A percentile compares a stretch with the other conserved stretches of the same genome.
phyloP scores from a whole-genome alignment of 2,888 invertebrate genomes.

The Tubulanus polymorphus region DNA sequence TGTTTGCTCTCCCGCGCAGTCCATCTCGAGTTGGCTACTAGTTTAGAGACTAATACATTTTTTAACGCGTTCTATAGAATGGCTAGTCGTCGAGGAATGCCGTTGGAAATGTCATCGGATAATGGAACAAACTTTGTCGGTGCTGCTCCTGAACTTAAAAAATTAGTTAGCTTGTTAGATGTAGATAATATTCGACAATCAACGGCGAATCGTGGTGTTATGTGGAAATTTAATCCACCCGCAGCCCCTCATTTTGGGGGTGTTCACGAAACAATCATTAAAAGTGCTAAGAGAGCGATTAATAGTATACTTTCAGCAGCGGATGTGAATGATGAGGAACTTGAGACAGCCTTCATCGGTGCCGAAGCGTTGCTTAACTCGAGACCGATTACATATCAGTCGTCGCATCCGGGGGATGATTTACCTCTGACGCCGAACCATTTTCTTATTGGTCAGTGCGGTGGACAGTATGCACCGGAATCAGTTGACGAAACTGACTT shows the following conservation, averaged over 20 bases:
- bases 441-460: neutral
- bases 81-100: conserved; percentile 17
- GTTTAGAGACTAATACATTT: conserved; percentile 11
- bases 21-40: conserved; percentile 9
- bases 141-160: conserved; percentile 10
- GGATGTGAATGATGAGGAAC: conserved; percentile 23
- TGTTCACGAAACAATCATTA: conserved; percentile 21
- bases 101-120: conserved; percentile 14
- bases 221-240: conserved; percentile 24
- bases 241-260: conserved; percentile 22
- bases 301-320: conserved; percentile 17
- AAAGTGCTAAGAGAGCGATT: conserved; percentile 22
- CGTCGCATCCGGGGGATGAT: conserved; percentile 5
- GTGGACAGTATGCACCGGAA: conserved; percentile 1
- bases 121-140: conserved; percentile 22
- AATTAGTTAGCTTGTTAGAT: conserved; percentile 7
- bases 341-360: conserved; percentile 19
- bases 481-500: neutral
- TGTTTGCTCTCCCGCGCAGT: conserved; percentile 6
- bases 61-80: conserved; percentile 20
- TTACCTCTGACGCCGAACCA: conserved; percentile 3
- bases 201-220: conserved; percentile 11
- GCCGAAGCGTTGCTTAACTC: conserved; percentile 15
- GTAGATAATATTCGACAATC: conserved; percentile 8
- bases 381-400: conserved; percentile 17